Base-by-base conservation (phyloP, 1,140 invertebrate species). In the Microvelia longipes region DNA sequence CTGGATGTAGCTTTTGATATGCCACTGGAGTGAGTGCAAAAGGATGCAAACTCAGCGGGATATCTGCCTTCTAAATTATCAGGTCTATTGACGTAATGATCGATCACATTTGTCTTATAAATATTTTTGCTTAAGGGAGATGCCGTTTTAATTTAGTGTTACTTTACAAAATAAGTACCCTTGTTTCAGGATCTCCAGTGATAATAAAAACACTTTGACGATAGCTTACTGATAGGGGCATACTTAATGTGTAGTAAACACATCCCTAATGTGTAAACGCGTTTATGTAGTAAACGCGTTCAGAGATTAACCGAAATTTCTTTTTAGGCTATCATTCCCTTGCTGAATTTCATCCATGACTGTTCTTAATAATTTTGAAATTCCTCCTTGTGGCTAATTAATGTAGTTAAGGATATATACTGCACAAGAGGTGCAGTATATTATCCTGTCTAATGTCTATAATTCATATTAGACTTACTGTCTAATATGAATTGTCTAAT, bases 401-500 rank as follows among this genome's bases (percentile, higher is more conserved):
- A 50, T 50, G 35, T 50, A 50, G 19, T 50, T 50, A 1, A 75
- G 68, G 11, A 77, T 74, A 66, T 76, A 77, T 13, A 67, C 67
- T n/a, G 72, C 72, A 28, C 35, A 70, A 50, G 70, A 68, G 68
- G 76, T n/a, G n/a, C n/a, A n/a, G n/a, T n/a, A n/a, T n/a, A n/a
- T n/a, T n/a, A n/a, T n/a, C n/a, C n/a, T n/a, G n/a, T n/a, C n/a
- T n/a, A n/a, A n/a, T n/a, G n/a, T n/a, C n/a, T n/a, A n/a, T n/a
- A n/a, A n/a, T n/a, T n/a, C n/a, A n/a, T n/a, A n/a, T n/a, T n/a
- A n/a, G n/a, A n/a, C n/a, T n/a, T n/a, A n/a, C n/a, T n/a, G n/a
- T n/a, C n/a, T n/a, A n/a, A n/a, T n/a, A n/a, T n/a, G n/a, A 77
- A 26, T 66, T 67, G 62, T 77, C 75, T 24, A 71, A 69, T 29